Conservation (phyloP, 2,113 vertebrate species). For the Pelodiscus sinensis region DNA sequence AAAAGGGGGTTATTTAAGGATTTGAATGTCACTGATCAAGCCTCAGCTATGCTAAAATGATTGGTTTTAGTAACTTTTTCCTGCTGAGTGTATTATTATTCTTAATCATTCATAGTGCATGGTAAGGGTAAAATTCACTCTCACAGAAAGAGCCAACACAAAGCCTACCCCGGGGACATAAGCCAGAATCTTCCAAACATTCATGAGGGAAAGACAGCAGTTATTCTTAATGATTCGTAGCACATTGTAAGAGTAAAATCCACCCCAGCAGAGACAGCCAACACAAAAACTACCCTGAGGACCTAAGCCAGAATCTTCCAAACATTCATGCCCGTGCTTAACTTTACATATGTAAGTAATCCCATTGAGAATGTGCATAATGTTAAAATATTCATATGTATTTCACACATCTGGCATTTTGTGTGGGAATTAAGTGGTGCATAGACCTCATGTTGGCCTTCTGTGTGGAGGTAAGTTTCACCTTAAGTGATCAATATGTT, state of each 20-base stretch:
- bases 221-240: neutral
- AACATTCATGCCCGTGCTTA: constrained; percentile 9
- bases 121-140: neutral
- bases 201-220: neutral
- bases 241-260: neutral
- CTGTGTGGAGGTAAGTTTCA: neutral
- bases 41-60: neutral
- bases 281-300: neutral
- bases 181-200: neutral
- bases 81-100: neutral
- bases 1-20: neutral
- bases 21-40: neutral
- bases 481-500: neutral
- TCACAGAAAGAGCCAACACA: neutral
- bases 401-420: neutral
- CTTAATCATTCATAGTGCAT: neutral
- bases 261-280: neutral
- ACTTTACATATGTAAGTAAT: constrained; percentile 9
- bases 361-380: neutral
- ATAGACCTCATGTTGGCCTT: neutral
- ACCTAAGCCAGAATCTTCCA: constrained; percentile 16
- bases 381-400: neutral
- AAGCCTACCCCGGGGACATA: neutral
- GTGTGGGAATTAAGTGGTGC: neutral
- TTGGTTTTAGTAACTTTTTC: neutral